Evolutionary conservation across 2,113 vertebrate species (phyloP).

Genomic region (Ceuthmochares aereus): DNA sequence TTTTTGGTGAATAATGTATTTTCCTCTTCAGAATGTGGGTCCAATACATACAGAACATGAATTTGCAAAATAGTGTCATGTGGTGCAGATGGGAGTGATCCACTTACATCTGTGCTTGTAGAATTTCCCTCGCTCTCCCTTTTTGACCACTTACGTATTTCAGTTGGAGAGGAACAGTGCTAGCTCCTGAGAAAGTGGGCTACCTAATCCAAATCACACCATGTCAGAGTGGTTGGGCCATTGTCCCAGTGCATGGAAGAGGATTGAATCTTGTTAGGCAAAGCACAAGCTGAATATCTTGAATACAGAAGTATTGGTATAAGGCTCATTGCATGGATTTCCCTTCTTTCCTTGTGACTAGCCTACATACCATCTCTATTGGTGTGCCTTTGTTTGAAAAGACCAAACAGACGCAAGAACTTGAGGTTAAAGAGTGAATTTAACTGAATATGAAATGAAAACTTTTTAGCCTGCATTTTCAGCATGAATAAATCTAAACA

Average conservation of each 20-base stretch:
- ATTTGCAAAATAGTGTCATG: not conserved
- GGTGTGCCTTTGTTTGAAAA: not conserved
- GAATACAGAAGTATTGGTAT: not conserved
- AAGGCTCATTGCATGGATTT: not conserved
- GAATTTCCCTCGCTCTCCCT: not conserved
- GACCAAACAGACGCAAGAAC: not conserved
- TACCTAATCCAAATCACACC: not conserved
- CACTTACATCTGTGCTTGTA: accelerated
- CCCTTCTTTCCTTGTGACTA: not conserved
- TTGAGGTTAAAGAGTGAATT: not conserved
- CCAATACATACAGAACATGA: not conserved
- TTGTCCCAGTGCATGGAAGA: not conserved
- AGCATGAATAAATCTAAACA: not conserved
- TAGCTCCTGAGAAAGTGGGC: not conserved
- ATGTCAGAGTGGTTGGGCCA: not conserved
- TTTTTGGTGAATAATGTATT: not conserved
- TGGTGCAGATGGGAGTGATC: not conserved
- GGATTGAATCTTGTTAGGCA: not conserved
- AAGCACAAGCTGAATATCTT: not conserved
- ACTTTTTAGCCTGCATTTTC: not conserved
- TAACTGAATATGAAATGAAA: not conserved
- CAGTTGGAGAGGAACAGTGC: not conserved
- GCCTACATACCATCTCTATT: accelerated
- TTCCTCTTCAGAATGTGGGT: not conserved
- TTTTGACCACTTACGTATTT: not conserved